Evolutionary conservation across 2,797 vertebrate genomes (phyloP).

Genomic region (Phalloptychus januarius): DNA sequence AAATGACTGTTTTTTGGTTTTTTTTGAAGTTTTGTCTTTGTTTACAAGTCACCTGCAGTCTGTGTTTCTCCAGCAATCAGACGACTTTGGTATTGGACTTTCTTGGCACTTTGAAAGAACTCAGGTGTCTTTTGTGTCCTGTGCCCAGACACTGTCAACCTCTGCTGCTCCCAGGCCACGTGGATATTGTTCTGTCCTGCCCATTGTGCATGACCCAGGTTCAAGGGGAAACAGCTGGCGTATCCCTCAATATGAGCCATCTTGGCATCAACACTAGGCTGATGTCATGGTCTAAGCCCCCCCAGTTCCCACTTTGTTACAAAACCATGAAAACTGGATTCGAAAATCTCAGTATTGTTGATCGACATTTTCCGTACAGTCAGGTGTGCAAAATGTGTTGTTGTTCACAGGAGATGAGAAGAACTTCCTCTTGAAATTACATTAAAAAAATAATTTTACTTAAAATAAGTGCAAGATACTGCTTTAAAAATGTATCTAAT

Average conservation of each 20-base stretch:
- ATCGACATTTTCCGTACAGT: slow-evolving; percentile 39
- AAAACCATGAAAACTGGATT: slow-evolving; percentile 31
- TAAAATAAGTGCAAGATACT: not conserved
- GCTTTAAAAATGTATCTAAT: not conserved
- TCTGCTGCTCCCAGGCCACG: slow-evolving; percentile 55
- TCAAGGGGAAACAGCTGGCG: slow-evolving; percentile 81
- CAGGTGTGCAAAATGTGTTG: slow-evolving; percentile 39
- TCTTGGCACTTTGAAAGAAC: slow-evolving; percentile 55
- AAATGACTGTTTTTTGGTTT: slow-evolving; percentile 5
- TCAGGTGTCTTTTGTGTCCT: slow-evolving; percentile 72
- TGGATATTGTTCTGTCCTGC: slow-evolving; percentile 74
- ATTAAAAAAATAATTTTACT: not conserved
- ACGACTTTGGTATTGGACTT: slow-evolving; percentile 48
- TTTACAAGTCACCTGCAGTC: slow-evolving; percentile 45
- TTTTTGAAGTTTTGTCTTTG: slow-evolving; percentile 30
- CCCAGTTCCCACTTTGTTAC: slow-evolving; percentile 51
- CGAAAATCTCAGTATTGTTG: slow-evolving; percentile 43
- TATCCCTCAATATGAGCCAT: slow-evolving; percentile 65
- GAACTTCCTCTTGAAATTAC: not conserved
- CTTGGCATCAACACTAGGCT: slow-evolving; percentile 58
- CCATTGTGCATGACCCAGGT: slow-evolving; percentile 71
- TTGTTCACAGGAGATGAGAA: slow-evolving; percentile 25
- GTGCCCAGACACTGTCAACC: slow-evolving; percentile 59
- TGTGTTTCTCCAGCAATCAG: slow-evolving; percentile 49
- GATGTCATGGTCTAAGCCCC: slow-evolving; percentile 31